Evolutionary conservation across 2,888 invertebrate species (phyloP).

Genomic region (Gnatocerus cornutus): DNA sequence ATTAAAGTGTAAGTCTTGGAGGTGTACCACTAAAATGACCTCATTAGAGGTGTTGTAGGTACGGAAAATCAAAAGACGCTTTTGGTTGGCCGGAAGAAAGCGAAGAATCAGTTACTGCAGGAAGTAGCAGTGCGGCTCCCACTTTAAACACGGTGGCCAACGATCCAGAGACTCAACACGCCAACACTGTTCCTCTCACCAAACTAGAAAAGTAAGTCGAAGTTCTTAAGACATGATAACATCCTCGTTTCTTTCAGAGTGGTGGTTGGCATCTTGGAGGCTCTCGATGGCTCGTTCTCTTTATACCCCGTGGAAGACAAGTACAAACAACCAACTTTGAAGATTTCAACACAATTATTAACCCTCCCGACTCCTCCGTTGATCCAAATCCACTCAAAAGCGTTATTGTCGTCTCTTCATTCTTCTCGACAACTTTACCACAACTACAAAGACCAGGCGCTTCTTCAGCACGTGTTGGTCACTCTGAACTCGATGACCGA

Average conservation of each 20-base stretch:
- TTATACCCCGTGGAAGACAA: conserved; percentile 73
- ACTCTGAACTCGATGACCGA: conserved; percentile 79
- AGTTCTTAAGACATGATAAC: not conserved
- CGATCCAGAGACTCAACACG: conserved; percentile 68
- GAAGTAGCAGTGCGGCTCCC: conserved; percentile 9
- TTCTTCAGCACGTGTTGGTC: conserved; percentile 83
- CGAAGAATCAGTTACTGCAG: conserved; percentile 77
- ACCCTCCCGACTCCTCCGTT: conserved; percentile 81
- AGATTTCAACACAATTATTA: conserved; percentile 79
- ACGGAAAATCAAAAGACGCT: conserved; percentile 95
- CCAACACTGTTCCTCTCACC: conserved; percentile 72
- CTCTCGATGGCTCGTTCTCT: conserved; percentile 81
- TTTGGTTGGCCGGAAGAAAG: conserved; percentile 98
- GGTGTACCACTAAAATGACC: not conserved
- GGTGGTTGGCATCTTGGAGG: conserved; percentile 80
- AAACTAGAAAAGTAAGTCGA: conserved; percentile 75
- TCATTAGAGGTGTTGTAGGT: conserved; percentile 71
- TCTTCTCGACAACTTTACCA: conserved; percentile 85
- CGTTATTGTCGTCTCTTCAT: conserved; percentile 86
- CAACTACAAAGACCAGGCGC: conserved; percentile 91
- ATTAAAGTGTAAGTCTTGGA: conserved; percentile 81
- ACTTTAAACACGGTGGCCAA: conserved; percentile 55
- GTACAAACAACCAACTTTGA: conserved; percentile 75
- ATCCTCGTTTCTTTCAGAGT: conserved; percentile 69
- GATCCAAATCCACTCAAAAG: conserved; percentile 86